Evolutionary conservation across 2,888 invertebrate species (phyloP).

Genomic region (Perizoma flavofasciatum): DNA sequence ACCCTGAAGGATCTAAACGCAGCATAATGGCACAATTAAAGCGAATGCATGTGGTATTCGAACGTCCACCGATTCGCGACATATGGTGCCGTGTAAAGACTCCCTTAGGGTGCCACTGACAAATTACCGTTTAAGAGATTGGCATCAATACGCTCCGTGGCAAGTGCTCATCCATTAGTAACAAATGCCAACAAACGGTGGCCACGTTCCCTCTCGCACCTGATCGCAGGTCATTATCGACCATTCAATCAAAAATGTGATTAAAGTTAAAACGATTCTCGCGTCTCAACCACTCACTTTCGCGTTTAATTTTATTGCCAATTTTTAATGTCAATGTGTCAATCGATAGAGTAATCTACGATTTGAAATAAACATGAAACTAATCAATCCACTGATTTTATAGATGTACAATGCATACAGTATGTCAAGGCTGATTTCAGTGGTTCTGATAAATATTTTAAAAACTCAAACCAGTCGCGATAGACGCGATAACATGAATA

Average conservation of each 20-base stretch:
- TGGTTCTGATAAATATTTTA: constrained; percentile 22
- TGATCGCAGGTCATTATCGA: constrained; percentile 76
- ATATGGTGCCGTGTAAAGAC: constrained; percentile 66
- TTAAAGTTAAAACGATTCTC: constrained; percentile 68
- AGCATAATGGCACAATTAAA: constrained; percentile 65
- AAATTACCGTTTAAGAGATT: constrained; percentile 79
- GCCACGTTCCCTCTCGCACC: constrained; percentile 35
- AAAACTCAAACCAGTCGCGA: constrained; percentile 21
- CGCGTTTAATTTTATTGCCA: constrained; percentile 37
- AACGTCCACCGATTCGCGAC: constrained; percentile 52
- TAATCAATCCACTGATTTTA: constrained; percentile 11
- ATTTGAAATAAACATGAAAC: constrained; percentile 11
- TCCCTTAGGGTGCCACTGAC: constrained; percentile 47
- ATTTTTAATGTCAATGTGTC: constrained; percentile 42
- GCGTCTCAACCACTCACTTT: constrained; percentile 47
- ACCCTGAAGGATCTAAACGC: constrained; percentile 41
- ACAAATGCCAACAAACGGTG: constrained; percentile 61
- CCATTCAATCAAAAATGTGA: constrained; percentile 74
- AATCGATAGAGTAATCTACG: constrained; percentile 26
- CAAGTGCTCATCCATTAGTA: constrained; percentile 64
- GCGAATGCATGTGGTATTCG: constrained; percentile 44
- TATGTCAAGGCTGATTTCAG: constrained; percentile 11
- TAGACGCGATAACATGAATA: constrained; percentile 23
- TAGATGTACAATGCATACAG: constrained; percentile 19
- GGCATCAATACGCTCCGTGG: constrained; percentile 68